Base-by-base conservation (phyloP, 2,113 vertebrate species). In the Scolopax mira region DNA sequence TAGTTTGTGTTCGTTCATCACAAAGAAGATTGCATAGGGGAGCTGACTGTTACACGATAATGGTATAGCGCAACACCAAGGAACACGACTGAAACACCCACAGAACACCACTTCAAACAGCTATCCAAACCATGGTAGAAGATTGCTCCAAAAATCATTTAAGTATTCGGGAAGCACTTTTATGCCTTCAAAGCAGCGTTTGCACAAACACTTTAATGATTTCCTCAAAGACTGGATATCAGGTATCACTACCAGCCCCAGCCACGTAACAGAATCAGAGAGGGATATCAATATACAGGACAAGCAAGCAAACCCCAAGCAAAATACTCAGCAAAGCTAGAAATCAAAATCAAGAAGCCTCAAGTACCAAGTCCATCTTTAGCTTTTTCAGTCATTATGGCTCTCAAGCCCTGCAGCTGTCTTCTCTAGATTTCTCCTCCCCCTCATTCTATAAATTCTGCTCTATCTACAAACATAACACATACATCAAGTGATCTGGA, bases 1-100 rank as follows among this genome's bases (percentile, higher is more conserved):
- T 4, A 8, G 0, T 4, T 57, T 2, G 1, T 49, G n/a, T 46
- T 41, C 90, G 86, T 4, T 84, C 31, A 51, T 54, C 85, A n/a
- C 94, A 90, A 54, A 72, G 85, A 69, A n/a, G 62, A 94, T 10
- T 94, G 93, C 94, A 91, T 12, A 79, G 94, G 61, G 19, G 58
- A 75, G 57, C 55, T 2, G 1, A n/a, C 57, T 60, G 61, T 61
- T 44, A 92, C 41, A 30, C 0, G 52, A 37, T 75, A 90, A 97
- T 80, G 75, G 55, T n/a, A 92, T 15, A 92, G 92, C 75, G 58
- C 31, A 72, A 1, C 66, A 54, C 24, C 6, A 22, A 64, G 88
- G 79, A 92, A 95, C 90, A 94, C 3, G 5, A 42, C 86, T 27
- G 46, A 92, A 94, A 30, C 7, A 93, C 61, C 48, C 91, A 14